A percentile compares a stretch with the other conserved stretches of the same genome.
phyloP scores from a whole-genome alignment of 2,888 invertebrate species.

The Nezara viridula region DNA sequence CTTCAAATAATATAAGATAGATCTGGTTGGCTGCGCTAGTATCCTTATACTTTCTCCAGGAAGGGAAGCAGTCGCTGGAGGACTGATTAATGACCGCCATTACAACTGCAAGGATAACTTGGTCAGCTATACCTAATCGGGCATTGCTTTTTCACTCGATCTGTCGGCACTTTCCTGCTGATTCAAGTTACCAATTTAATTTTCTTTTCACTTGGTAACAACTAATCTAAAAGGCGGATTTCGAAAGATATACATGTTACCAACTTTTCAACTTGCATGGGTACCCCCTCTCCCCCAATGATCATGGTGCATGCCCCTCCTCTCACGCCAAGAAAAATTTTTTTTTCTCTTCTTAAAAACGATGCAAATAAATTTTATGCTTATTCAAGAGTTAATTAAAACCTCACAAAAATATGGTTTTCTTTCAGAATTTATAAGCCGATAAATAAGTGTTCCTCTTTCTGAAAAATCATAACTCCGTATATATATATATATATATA shows the following conservation, averaged over 20 bases:
- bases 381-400: no score
- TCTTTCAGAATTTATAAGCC: no score
- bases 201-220: neutral
- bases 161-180: neutral
- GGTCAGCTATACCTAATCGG: neutral
- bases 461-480: no score
- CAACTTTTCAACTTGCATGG: neutral
- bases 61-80: neutral
- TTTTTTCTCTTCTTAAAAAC: no score
- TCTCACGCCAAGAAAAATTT: no score
- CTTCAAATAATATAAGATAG: neutral
- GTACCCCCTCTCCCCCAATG: no score
- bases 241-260: neutral
- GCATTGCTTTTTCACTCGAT: neutral
- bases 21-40: neutral
- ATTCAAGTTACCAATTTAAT: neutral
- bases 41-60: conserved; percentile 4
- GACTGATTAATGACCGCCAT: neutral
- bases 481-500: no score
- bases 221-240: neutral
- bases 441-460: no score
- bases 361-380: no score
- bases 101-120: conserved; percentile 10
- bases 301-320: no score
- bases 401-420: no score